These are phyloP conservation scores for Neosilurus mollespiculum DNA, from an alignment of 2,797 vertebrate species.

Conservation along the genomic window DNA sequence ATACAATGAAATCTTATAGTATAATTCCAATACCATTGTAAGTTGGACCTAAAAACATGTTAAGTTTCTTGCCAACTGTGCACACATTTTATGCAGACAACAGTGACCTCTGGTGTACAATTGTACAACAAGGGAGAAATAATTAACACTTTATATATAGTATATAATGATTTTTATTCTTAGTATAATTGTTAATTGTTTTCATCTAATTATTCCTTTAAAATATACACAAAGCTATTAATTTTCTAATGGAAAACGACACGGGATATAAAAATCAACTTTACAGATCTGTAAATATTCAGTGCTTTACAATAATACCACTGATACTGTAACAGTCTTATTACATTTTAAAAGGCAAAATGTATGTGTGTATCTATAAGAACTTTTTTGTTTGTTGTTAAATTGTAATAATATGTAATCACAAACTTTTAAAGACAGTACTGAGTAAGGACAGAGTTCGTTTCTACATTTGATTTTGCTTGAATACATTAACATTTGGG, in stretches of 20 bases:
- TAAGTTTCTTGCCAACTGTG: background rate
- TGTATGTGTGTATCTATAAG: background rate
- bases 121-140: background rate
- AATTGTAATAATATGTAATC: background rate
- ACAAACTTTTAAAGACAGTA: background rate
- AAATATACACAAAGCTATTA: background rate
- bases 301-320: background rate
- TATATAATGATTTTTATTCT: background rate
- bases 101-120: conserved; percentile 40
- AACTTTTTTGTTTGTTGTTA: background rate
- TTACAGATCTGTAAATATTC: conserved; percentile 12
- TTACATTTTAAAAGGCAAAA: background rate
- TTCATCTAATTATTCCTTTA: background rate
- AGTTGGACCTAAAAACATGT: background rate
- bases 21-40: background rate
- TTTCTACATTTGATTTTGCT: conserved; percentile 8
- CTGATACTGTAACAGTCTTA: background rate
- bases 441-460: background rate
- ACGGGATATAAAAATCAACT: background rate
- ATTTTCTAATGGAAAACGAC: background rate
- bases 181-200: background rate
- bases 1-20: background rate
- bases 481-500: background rate
- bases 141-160: background rate
- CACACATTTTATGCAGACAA: conserved; percentile 13